Evolutionary conservation across 2,888 invertebrate genomes (phyloP).

Genomic region (Drosophila tripunctata): DNA sequence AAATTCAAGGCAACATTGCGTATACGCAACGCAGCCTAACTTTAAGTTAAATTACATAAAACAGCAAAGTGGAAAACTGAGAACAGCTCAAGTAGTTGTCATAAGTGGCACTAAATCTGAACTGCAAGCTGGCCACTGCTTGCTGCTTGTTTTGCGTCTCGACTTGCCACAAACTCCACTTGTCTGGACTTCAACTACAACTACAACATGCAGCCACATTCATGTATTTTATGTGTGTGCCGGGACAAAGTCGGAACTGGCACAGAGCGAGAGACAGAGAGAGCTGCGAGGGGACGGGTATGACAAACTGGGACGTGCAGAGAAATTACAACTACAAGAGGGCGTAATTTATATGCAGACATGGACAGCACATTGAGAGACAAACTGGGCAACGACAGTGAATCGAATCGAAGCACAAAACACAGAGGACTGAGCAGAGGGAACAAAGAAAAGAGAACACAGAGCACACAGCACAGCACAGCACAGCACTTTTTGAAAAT

Average conservation of each 20-base stretch:
- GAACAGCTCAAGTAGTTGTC: slow-evolving; percentile 49
- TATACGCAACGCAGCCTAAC: slow-evolving; percentile 8
- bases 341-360: slow-evolving; percentile 75
- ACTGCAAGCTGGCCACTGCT: slow-evolving; percentile 46
- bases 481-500: slow-evolving; percentile 32
- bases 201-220: slow-evolving; percentile 44
- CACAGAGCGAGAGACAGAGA: no score
- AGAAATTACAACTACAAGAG: slow-evolving; percentile 72
- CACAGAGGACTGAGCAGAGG: background rate
- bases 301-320: slow-evolving; percentile 69
- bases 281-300: slow-evolving; percentile 26
- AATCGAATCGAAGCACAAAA: slow-evolving; percentile 48
- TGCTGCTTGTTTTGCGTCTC: slow-evolving; percentile 38
- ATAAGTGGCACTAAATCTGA: slow-evolving; percentile 74
- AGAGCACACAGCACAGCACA: slow-evolving; percentile 14
- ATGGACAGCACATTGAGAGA: slow-evolving; percentile 63
- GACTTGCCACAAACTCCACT: slow-evolving; percentile 49
- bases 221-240: slow-evolving; percentile 56
- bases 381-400: slow-evolving; percentile 43
- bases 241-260: background rate
- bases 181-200: slow-evolving; percentile 47
- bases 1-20: slow-evolving; percentile 30
- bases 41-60: slow-evolving; percentile 29
- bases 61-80: slow-evolving; percentile 3
- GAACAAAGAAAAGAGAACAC: background rate